Base-by-base conservation (phyloP, 2,888 invertebrate species). In the Hirudinaria manillensis region DNA sequence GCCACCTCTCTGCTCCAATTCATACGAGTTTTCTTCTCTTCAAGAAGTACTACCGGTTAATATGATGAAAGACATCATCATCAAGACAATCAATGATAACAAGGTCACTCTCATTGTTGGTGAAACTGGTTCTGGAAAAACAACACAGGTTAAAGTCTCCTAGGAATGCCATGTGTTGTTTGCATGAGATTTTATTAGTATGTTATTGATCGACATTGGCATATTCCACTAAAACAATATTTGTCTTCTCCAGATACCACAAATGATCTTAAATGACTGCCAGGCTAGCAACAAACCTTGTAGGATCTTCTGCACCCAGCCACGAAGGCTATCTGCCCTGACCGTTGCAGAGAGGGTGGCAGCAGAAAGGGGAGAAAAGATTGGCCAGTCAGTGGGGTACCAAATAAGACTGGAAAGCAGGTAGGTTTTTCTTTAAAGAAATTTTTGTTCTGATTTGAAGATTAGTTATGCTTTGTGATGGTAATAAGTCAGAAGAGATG, bases 51-150 rank as follows among this genome's bases (percentile, higher is more conserved):
- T 93, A 27, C 92, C 93, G 0, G 89, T 93, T 21, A 90, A 88
- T 84, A 87, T 88, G 61, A 88, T 90, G 79, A 87, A 88, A 70
- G 88, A 90, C 6, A 88, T 89, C 36, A 89, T 94, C 72, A 84
- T 92, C 10, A 88, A 90, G 77, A 88, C 89, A 3, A 88, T 92
- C 70, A 86, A 87, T 72, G 86, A 88, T 27, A 89, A 91, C 82
- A 89, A 91, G 87, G 89, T 90, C 75, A 89, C 94, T 32, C 81
- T 87, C 51, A 80, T 87, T 55, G 82, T 84, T 55, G 88, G 88
- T 0, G 93, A 93, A 80, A 95, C 96, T 0, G 96, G 95, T 0
- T 93, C 92, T 75, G 96, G 96, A 0, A 96, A 96, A 88, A 94
- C 95, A 0, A 96, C 96, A 0, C 91, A 95, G 89, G 89, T 98